Evolutionary conservation across 2,888 invertebrate genomes (phyloP).

Genomic region (Brachyptera putata): DNA sequence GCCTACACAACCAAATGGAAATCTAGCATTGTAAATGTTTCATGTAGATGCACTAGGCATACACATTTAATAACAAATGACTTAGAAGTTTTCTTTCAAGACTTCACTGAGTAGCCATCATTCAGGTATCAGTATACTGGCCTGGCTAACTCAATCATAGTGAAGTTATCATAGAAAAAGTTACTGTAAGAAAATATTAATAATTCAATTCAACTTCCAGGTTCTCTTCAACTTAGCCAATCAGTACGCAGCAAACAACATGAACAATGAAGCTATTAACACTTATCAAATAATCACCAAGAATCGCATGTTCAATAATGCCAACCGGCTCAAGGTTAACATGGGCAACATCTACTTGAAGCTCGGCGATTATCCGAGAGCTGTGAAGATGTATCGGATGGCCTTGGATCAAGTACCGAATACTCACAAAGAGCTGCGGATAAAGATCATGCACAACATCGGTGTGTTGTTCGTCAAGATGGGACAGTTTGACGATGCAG

Average conservation of each 20-base stretch:
- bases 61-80: no score
- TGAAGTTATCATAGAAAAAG: no score
- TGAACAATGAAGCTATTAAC: conserved; percentile 93
- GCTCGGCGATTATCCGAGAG: conserved; percentile 84
- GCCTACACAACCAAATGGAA: no score
- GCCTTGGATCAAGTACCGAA: conserved; percentile 93
- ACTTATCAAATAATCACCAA: conserved; percentile 92
- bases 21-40: no score
- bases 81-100: no score
- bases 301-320: conserved; percentile 90
- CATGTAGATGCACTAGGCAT: no score
- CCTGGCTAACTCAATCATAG: no score
- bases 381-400: conserved; percentile 97
- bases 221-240: conserved; percentile 94
- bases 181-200: no score
- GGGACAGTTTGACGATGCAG: conserved; percentile 95
- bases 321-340: conserved; percentile 90
- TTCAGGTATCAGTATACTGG: no score
- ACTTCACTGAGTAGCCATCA: no score
- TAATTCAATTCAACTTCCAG: no score
- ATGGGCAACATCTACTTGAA: conserved; percentile 98
- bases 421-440: conserved; percentile 88
- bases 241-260: conserved; percentile 90
- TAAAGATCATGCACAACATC: conserved; percentile 98
- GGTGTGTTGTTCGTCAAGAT: conserved; percentile 90